Evolutionary conservation across 2,113 vertebrate species (phyloP), one percentile per base, ranked within the genome.

Genomic region (Strix uralensis): DNA sequence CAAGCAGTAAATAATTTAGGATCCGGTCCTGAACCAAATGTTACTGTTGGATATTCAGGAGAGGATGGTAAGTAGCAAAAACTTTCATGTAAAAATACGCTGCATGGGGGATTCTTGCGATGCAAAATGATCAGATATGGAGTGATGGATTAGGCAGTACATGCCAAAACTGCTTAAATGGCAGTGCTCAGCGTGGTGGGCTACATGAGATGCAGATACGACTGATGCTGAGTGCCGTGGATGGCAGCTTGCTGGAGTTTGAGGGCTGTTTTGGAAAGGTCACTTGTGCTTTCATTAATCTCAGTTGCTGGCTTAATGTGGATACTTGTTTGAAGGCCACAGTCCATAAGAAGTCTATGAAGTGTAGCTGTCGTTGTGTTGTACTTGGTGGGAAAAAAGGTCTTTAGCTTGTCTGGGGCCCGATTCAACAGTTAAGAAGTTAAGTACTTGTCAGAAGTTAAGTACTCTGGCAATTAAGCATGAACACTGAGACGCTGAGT

Each of bases 1-100:
- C 99, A 99, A 92, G 98, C 99, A 4, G 96, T 97, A 58, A 99
- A 99, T 88, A 97, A 98, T 42, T 96, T 99, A 30, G 99, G 99
- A 46, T 97, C 98, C 27, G 99, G 98, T 15, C 99, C 99, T 0
- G 98, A 99, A 9, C 99, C 99, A 6, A 98, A 95, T 34, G 17
- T 98, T 27, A 97, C 98, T 86, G 97, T 96, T 0, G 99, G 99
- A 3, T 99, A 99, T 92, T 99, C 99, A 2, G 99, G 99, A 95
- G 99, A 99, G 91, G 99, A 99, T 18, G 98, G 99, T 99, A 97
- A 99, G 99, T 99, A 81, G 36, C 3, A 2, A 20, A 42, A 58
- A 5, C 1, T 16, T n/a, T 4, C 5, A 5, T 23, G 42, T 73
- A 2, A 52, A 58, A 75, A 11, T 5, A 40, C 0, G 0, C 19